Evolutionary conservation across 2,888 invertebrate species (phyloP).

Genomic region (Teleiodes luculella): DNA sequence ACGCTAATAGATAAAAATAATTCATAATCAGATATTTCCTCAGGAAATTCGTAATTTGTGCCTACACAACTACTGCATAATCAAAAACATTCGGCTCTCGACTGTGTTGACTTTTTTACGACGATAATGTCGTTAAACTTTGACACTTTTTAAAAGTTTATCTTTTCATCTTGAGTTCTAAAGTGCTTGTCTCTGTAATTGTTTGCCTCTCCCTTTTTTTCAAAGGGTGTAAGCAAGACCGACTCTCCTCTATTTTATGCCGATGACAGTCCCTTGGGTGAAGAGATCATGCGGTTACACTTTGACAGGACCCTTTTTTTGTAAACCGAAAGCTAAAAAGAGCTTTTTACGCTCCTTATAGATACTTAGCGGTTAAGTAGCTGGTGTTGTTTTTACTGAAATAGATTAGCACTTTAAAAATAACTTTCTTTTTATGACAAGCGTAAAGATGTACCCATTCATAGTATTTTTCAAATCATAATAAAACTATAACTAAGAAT

Average conservation of each 20-base stretch:
- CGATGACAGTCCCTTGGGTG: conserved; percentile 29
- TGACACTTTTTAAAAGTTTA: conserved; percentile 63
- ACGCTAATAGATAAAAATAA: conserved; percentile 40
- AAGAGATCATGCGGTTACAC: conserved; percentile 14
- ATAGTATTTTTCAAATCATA: too few species aligned
- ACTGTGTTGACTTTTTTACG: conserved; percentile 47
- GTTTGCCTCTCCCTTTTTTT: conserved; percentile 20
- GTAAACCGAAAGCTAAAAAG: not conserved
- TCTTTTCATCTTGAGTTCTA: conserved; percentile 41
- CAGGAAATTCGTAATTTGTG: conserved; percentile 67
- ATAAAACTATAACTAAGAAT: too few species aligned
- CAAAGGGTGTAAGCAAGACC: too few species aligned
- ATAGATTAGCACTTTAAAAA: conserved; percentile 6
- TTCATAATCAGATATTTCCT: conserved; percentile 59
- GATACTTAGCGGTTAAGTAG: conserved; percentile 11
- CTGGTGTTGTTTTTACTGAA: conserved; percentile 8
- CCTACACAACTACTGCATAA: conserved; percentile 49
- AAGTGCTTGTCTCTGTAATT: conserved; percentile 54
- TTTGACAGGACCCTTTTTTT: conserved; percentile 25
- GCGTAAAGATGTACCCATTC: too few species aligned
- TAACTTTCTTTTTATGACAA: not conserved
- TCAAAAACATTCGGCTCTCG: conserved; percentile 54
- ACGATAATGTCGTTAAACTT: conserved; percentile 55
- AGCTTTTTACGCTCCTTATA: not conserved
- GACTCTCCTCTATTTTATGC: conserved; percentile 17